Evolutionary conservation across 2,888 invertebrate genomes (phyloP).

Genomic region (Caenorhabditis uteleia): DNA sequence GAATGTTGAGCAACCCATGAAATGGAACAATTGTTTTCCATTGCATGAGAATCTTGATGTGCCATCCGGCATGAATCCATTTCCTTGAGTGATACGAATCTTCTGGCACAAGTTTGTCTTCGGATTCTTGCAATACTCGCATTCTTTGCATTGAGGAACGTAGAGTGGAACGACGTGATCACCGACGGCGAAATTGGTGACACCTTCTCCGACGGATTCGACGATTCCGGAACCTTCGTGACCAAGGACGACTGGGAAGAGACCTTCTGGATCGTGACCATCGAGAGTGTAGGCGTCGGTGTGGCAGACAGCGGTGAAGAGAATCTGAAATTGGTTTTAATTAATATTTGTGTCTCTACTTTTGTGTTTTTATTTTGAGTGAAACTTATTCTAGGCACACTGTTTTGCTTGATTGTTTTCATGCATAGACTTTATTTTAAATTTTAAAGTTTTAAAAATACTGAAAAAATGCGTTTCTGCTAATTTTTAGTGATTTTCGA

Average conservation of each 20-base stretch:
- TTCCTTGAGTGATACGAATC: slow-evolving; percentile 78
- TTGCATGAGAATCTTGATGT: slow-evolving; percentile 81
- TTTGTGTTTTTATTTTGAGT: too few relatives aligned
- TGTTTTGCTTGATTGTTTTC: too few relatives aligned
- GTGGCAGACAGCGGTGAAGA: slow-evolving; percentile 86
- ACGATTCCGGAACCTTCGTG: slow-evolving; percentile 94
- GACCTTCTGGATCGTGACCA: slow-evolving; percentile 87
- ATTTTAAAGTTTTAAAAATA: too few relatives aligned
- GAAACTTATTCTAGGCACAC: too few relatives aligned
- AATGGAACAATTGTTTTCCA: slow-evolving; percentile 83
- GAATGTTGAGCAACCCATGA: slow-evolving; percentile 92
- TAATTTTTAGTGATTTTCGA: too few relatives aligned
- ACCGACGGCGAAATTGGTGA: slow-evolving; percentile 82
- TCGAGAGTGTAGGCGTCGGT: slow-evolving; percentile 81
- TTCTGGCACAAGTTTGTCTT: slow-evolving; percentile 97
- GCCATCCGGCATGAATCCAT: slow-evolving; percentile 90
- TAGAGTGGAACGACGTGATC: slow-evolving; percentile 97
- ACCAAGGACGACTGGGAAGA: slow-evolving; percentile 89
- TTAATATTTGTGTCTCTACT: too few relatives aligned
- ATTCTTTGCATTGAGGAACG: slow-evolving; percentile 92
- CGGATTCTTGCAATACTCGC: slow-evolving; percentile 91
- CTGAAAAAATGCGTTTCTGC: too few relatives aligned
- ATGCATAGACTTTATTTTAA: too few relatives aligned
- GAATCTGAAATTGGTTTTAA: slow-evolving; percentile 77
- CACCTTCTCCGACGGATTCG: slow-evolving; percentile 93